phyloP scores from a whole-genome alignment of 2,797 vertebrate species.

The Parauchenoglanis ngamensis region DNA sequence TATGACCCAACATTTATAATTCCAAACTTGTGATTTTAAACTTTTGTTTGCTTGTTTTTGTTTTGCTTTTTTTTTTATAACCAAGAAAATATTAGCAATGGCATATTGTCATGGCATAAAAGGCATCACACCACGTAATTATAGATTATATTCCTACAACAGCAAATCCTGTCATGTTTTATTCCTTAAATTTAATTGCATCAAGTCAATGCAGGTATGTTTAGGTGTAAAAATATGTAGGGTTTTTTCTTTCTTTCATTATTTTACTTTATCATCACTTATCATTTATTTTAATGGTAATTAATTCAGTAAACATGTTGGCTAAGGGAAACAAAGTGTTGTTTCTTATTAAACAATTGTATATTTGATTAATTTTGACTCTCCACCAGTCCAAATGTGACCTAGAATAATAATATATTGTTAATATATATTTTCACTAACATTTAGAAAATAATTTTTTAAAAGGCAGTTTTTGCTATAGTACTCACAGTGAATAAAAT shows the following conservation, averaged over 20 bases:
- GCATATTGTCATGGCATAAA: neutral
- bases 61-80: neutral
- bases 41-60: neutral
- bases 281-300: neutral
- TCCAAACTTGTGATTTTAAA: neutral
- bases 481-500: neutral
- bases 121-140: neutral
- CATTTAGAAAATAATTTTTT: neutral
- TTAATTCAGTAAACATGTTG: neutral
- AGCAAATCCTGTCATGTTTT: neutral
- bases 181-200: neutral
- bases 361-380: neutral
- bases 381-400: neutral
- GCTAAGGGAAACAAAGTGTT: neutral
- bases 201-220: neutral
- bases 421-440: neutral
- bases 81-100: neutral
- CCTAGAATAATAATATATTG: neutral
- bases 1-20: neutral
- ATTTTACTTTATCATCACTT: neutral
- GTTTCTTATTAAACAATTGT: neutral
- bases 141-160: neutral
- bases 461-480: neutral
- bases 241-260: too few relatives aligned
- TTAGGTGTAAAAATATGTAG: neutral